Base-by-base conservation (phyloP, 1,140 invertebrate species). In the Bombus fervidus region DNA sequence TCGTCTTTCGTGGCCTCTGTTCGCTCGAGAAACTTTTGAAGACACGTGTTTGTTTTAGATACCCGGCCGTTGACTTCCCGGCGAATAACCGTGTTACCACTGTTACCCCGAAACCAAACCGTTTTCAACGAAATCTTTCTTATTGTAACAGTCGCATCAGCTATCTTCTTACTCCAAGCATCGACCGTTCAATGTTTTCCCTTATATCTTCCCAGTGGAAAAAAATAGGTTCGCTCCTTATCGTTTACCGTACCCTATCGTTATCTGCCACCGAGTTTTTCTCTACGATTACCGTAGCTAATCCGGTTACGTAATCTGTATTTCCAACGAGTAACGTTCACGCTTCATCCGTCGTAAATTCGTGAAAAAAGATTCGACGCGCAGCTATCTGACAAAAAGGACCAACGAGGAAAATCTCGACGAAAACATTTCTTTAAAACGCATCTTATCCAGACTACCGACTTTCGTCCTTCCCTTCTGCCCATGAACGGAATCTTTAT, bases 31-130 rank as follows among this genome's bases (percentile, higher is more conserved):
- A 88, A 82, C 87, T 88, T 87, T 87, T 82, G 71, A 75, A 89
- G 91, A 91, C 93, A 93, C 93, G 92, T 94, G 93, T 94, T 95
- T 94, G 93, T 94, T 93, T 94, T 94, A 95, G 93, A 94, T 95
- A 94, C 91, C 86, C 89, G 94, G 94, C 91, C 94, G 91, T 95
- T 95, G 94, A 95, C 94, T 95, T 90, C 83, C 62, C 77, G 78
- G 82, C 90, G 90, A 94, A 92, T 90, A 91, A 93, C 91, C 74
- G 66, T 76, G 76, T 86, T 80, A 89, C 83, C 81, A 80, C 47
- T 25, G 64, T 74, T 75, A 79, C 92, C 92, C 90, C 90, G 91
- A 80, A 89, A 83, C 89, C 41, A 47, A 81, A 41, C 68, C 57
- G 59, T 69, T 53, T 62, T 57, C 39, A 64, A 84, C 69, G 73